Evolutionary conservation across 2,888 invertebrate species (phyloP).

Genomic region (Aromia moschata): DNA sequence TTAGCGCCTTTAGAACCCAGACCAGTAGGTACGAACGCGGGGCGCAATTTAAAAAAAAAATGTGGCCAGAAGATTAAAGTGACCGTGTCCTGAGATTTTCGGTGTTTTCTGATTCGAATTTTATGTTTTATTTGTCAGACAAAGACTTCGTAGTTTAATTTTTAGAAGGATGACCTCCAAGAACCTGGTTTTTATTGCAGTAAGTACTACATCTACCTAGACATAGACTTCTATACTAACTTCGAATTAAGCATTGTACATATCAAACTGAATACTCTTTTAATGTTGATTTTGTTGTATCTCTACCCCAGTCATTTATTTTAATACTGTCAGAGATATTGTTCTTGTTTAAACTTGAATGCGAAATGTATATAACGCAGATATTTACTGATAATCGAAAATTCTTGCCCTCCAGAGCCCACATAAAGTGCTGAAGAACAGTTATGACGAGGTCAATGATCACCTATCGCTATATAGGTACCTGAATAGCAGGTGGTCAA

Average conservation of each 20-base stretch:
- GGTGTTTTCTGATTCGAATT: slow-evolving; percentile 1
- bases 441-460: slow-evolving; percentile 61
- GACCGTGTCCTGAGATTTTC: slow-evolving; percentile 61
- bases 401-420: slow-evolving; percentile 50
- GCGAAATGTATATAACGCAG: slow-evolving; percentile 15
- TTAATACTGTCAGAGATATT: no score
- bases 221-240: no score
- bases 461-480: slow-evolving; percentile 44
- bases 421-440: slow-evolving; percentile 55
- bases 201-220: slow-evolving; percentile 28
- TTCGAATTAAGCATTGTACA: no score
- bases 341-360: not conserved
- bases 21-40: not conserved
- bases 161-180: slow-evolving; percentile 19
- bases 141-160: not conserved
- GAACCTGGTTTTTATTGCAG: slow-evolving; percentile 32
- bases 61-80: slow-evolving; percentile 73
- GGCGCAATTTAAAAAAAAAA: slow-evolving; percentile 3
- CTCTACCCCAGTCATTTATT: no score
- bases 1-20: not conserved
- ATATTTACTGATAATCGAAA: slow-evolving; percentile 42
- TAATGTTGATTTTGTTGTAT: no score
- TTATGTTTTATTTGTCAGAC: slow-evolving; percentile 1
- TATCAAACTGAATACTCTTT: no score
- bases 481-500: slow-evolving; percentile 25